These are phyloP conservation scores for Panopea generosa DNA, from an alignment of 2,888 invertebrate species.

Conservation along the genomic window DNA sequence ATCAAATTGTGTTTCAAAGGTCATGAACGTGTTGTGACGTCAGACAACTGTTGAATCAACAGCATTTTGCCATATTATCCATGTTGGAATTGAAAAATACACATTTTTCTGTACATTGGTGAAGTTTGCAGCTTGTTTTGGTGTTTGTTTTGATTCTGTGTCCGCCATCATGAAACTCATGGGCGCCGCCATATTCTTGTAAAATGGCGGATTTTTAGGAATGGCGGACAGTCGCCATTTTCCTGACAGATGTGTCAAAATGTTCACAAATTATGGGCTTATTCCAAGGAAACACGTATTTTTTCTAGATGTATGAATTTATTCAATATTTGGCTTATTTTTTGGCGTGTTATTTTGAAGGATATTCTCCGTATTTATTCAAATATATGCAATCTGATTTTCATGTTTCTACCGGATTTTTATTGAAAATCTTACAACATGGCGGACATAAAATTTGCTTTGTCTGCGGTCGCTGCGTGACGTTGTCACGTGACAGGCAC, in stretches of 20 bases:
- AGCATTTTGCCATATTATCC: conserved; percentile 10
- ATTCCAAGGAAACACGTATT: no score
- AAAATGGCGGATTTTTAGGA: conserved; percentile 87
- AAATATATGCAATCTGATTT: no score
- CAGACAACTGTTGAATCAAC: conserved; percentile 57
- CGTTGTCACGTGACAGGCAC: conserved; percentile 14
- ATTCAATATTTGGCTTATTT: conserved; percentile 1
- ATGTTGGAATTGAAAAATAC: not conserved
- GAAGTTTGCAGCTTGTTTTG: conserved; percentile 49
- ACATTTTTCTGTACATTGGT: conserved; percentile 15
- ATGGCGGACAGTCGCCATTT: conserved; percentile 86
- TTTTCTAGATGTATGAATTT: no score
- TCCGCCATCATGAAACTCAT: conserved; percentile 87
- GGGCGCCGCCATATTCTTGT: conserved; percentile 88
- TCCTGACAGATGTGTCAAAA: conserved; percentile 32
- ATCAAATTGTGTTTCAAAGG: conserved; percentile 47
- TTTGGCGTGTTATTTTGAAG: not conserved
- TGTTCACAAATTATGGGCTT: conserved; percentile 4
- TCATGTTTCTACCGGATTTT: no score
- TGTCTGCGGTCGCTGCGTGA: conserved; percentile 9
- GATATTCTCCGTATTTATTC: not conserved
- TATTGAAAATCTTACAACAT: conserved; percentile 6
- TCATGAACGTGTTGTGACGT: conserved; percentile 66
- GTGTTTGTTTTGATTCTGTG: conserved; percentile 83
- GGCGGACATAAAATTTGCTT: conserved; percentile 9